These are phyloP conservation scores for Pelvicachromis taeniatus DNA, from an alignment of 2,113 vertebrate species.

Conservation along the genomic window DNA sequence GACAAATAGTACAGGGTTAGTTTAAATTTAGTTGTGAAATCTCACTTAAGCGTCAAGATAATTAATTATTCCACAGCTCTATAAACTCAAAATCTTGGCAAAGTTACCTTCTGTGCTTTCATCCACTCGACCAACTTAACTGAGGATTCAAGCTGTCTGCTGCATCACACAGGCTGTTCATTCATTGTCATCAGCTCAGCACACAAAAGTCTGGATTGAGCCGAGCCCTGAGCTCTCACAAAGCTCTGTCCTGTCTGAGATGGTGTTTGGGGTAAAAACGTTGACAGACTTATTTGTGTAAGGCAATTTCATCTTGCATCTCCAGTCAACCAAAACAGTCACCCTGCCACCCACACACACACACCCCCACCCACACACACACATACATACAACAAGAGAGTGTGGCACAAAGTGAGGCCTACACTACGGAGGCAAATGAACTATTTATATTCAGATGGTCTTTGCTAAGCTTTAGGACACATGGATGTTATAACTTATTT, in stretches of 20 bases:
- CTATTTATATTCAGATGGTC: conserved; percentile 63
- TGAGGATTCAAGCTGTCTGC: not conserved
- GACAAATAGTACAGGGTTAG: not conserved
- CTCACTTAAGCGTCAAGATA: not conserved
- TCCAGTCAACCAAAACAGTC: conserved; percentile 50
- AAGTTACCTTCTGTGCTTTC: not conserved
- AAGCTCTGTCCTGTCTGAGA: not conserved
- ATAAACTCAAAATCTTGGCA: conserved; percentile 1
- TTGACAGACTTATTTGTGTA: conserved; percentile 25
- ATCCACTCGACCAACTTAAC: not conserved
- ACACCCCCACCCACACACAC: not conserved
- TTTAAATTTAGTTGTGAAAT: not conserved
- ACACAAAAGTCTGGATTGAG: not conserved
- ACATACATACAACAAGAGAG: not conserved
- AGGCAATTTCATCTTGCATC: conserved; percentile 41
- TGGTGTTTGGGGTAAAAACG: conserved; percentile 7
- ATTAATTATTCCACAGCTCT: conserved; percentile 18
- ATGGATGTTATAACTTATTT: conserved; percentile 61
- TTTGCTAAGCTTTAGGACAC: conserved; percentile 52
- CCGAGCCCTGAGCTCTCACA: not conserved
- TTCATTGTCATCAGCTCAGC: not conserved
- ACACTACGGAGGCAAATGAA: conserved; percentile 43
- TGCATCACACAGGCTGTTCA: not conserved
- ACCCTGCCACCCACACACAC: not conserved
- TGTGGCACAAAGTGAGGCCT: conserved; percentile 24